phyloP scores from a whole-genome alignment of 2,113 vertebrate species.

The Maccullochella peelii region DNA sequence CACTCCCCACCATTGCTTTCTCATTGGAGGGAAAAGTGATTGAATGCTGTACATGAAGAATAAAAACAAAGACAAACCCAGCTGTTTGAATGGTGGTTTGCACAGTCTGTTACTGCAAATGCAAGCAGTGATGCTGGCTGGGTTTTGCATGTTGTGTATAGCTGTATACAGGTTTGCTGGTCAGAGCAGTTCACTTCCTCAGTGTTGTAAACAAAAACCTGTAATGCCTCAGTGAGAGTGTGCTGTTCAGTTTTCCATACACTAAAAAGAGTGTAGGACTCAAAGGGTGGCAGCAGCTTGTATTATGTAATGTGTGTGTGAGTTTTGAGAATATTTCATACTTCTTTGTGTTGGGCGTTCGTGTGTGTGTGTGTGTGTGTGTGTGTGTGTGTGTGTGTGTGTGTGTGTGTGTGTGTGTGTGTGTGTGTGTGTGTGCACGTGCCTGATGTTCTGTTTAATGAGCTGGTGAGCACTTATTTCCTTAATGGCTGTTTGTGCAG shows the following conservation, averaged over 20 bases:
- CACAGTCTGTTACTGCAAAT: neutral
- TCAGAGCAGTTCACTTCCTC: neutral
- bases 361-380: constrained; percentile 3
- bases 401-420: constrained; percentile 8
- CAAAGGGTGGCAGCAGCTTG: constrained; percentile 4
- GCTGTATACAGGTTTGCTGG: neutral
- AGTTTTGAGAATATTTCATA: constrained; percentile 12
- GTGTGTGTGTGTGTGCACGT: constrained; percentile 8
- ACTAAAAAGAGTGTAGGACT: constrained; percentile 17
- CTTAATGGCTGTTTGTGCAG: constrained; percentile 57
- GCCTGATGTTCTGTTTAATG: constrained; percentile 50
- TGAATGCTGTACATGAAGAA: neutral
- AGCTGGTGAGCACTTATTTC: constrained; percentile 56
- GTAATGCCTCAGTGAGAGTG: constrained; percentile 31
- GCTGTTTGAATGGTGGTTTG: neutral
- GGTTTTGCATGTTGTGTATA: constrained; percentile 30
- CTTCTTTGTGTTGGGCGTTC: neutral
- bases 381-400: constrained; percentile 9
- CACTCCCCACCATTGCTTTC: neutral
- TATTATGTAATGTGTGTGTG: constrained; percentile 31
- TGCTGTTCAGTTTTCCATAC: constrained; percentile 37
- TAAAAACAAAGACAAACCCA: neutral
- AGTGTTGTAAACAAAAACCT: constrained; percentile 54
- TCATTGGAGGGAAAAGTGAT: neutral
- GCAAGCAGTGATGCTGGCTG: neutral